Conservation (phyloP, 2,113 vertebrate species). For the Alaudala cheleensis region DNA sequence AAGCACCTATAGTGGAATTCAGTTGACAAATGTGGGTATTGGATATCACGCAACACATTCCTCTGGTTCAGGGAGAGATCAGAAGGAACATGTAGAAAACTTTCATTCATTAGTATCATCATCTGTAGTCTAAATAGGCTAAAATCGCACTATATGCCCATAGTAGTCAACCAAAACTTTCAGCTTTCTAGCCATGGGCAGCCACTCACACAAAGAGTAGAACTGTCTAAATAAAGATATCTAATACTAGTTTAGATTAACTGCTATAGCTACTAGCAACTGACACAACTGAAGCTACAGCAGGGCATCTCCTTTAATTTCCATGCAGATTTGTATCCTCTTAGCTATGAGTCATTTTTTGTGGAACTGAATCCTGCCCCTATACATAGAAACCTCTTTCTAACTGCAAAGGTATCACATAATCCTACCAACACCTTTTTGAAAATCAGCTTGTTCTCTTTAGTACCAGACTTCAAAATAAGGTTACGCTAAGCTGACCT, state of each 20-base stretch:
- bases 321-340: neutral
- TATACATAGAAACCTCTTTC: neutral
- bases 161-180: neutral
- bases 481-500: neutral
- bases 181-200: neutral
- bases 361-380: neutral
- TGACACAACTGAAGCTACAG: neutral
- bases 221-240: neutral
- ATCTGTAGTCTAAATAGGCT: neutral
- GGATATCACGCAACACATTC: neutral
- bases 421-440: neutral
- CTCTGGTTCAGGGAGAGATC: neutral
- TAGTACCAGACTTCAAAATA: neutral
- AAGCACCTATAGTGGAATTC: neutral
- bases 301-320: neutral
- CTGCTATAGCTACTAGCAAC: neutral
- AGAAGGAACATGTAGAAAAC: neutral
- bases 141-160: neutral
- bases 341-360: neutral
- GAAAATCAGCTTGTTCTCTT: neutral
- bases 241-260: neutral
- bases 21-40: neutral
- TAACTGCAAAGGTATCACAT: neutral
- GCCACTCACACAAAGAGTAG: neutral
- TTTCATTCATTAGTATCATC: neutral